These are phyloP conservation scores for Oreocharis arfaki DNA, from an alignment of 2,113 vertebrate species.

Conservation along the genomic window DNA sequence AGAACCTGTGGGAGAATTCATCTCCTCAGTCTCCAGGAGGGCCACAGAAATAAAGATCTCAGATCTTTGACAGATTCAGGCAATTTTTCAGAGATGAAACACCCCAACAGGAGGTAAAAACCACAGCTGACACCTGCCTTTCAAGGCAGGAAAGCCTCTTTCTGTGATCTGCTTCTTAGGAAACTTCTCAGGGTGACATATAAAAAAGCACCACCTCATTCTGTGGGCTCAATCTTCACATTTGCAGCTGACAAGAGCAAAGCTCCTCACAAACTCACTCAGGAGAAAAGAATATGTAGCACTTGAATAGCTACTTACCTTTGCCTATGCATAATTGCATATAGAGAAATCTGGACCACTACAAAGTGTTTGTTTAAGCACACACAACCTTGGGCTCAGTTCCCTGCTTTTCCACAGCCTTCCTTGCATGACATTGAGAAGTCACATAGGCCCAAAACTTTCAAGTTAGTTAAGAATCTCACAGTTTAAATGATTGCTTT, in stretches of 20 bases:
- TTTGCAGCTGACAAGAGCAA: slow-evolving; percentile 6
- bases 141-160: background rate
- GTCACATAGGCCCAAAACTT: background rate
- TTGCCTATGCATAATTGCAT: background rate
- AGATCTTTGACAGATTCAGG: background rate
- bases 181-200: background rate
- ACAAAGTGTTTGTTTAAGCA: background rate
- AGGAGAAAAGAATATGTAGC: background rate
- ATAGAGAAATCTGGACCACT: background rate
- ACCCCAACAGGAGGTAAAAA: background rate
- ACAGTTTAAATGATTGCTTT: background rate
- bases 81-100: background rate
- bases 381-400: background rate
- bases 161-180: background rate
- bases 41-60: background rate
- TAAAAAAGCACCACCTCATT: background rate
- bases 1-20: background rate
- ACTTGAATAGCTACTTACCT: background rate
- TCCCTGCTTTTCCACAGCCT: background rate
- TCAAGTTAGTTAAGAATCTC: background rate
- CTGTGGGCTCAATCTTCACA: background rate
- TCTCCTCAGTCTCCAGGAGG: background rate
- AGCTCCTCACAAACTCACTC: background rate
- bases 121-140: background rate
- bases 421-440: background rate